These are phyloP conservation scores for Heliconius sara DNA, from an alignment of 2,888 invertebrate species.

Conservation along the genomic window DNA sequence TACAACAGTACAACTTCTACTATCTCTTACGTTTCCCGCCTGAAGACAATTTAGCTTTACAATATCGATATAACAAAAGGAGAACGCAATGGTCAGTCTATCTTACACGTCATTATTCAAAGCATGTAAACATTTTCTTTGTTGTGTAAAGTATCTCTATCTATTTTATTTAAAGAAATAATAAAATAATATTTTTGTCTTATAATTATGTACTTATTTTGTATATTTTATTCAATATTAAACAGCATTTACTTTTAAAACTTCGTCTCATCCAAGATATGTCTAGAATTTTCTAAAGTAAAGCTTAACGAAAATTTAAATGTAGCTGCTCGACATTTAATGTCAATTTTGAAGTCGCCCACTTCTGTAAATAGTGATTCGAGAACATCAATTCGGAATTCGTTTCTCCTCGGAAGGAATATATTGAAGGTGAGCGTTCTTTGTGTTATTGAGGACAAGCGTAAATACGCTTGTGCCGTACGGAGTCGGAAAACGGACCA, in stretches of 20 bases:
- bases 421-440: constrained; percentile 67
- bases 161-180: not conserved
- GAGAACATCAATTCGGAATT: constrained; percentile 63
- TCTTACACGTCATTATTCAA: constrained; percentile 52
- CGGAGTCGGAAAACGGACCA: constrained; percentile 53
- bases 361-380: constrained; percentile 66
- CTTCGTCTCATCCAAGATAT: not conserved
- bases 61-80: constrained; percentile 76
- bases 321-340: constrained; percentile 8
- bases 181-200: not conserved
- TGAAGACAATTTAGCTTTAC: constrained; percentile 83
- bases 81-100: constrained; percentile 73
- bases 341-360: constrained; percentile 32
- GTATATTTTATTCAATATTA: not conserved
- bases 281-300: constrained; percentile 10
- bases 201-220: not conserved
- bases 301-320: constrained; percentile 29
- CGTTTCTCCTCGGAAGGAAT: constrained; percentile 67
- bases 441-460: constrained; percentile 69
- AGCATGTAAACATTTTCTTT: not conserved
- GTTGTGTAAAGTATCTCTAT: not conserved
- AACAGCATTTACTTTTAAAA: not conserved
- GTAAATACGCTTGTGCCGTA: constrained; percentile 75
- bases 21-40: constrained; percentile 82
- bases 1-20: constrained; percentile 67